phyloP scores from a whole-genome alignment of 2,113 vertebrate species.

The Aramus guarauna region DNA sequence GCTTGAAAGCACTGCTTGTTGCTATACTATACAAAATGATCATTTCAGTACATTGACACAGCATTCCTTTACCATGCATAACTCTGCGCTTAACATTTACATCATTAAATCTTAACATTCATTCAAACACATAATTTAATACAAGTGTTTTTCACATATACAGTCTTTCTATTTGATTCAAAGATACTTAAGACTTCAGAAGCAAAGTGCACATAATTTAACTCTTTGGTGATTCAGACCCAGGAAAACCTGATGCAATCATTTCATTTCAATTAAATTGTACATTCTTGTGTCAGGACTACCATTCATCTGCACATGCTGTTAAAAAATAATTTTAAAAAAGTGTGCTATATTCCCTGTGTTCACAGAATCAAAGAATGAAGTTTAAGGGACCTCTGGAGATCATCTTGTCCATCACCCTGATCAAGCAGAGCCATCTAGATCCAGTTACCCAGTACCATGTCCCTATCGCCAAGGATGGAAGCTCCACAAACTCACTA shows the following conservation, averaged over 20 bases:
- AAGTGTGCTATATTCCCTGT: background rate
- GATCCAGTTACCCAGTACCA: background rate
- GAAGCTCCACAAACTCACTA: background rate
- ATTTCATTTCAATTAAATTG: background rate
- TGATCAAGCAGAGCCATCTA: background rate
- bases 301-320: background rate
- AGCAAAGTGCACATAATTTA: background rate
- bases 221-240: background rate
- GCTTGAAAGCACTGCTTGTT: background rate
- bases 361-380: background rate
- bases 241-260: background rate
- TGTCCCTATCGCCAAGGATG: background rate
- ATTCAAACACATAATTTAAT: background rate
- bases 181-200: background rate
- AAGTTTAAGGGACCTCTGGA: background rate
- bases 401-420: background rate
- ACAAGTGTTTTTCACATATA: background rate
- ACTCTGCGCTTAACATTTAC: background rate
- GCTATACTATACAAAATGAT: background rate
- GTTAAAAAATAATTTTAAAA: background rate
- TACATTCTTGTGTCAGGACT: background rate
- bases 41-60: background rate
- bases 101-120: slow-evolving; percentile 6
- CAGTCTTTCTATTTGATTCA: background rate
- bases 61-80: background rate